Conservation (phyloP, 2,113 vertebrate species). For the Chionomys nivalis region DNA sequence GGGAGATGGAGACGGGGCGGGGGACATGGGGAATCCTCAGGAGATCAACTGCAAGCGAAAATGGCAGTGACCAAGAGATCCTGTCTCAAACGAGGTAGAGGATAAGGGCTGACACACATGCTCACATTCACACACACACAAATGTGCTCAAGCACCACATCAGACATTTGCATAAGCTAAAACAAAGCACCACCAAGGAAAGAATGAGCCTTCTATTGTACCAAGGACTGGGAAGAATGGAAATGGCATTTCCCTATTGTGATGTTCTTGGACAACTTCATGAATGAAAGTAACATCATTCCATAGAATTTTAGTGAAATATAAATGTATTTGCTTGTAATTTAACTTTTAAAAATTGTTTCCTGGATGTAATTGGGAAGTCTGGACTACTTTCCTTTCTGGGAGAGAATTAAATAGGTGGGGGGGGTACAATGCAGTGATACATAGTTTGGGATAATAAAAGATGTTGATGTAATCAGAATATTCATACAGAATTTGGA, state of each 20-base stretch:
- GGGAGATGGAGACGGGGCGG: neutral
- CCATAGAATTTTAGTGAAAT: slow-evolving; percentile 35
- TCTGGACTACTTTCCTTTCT: neutral
- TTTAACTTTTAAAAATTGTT: slow-evolving; percentile 32
- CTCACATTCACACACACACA: neutral
- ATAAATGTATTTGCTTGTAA: slow-evolving; percentile 8
- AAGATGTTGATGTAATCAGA: neutral
- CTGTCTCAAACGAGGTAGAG: neutral
- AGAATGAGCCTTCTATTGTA: neutral
- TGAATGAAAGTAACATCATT: neutral
- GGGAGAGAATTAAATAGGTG: neutral
- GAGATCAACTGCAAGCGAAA: neutral
- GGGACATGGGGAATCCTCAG: fast-evolving
- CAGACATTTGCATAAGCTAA: neutral
- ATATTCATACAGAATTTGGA: neutral
- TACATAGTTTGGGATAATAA: slow-evolving; percentile 33
- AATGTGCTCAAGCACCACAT: neutral
- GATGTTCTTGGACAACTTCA: slow-evolving; percentile 27
- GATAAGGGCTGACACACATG: neutral
- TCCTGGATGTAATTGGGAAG: slow-evolving; percentile 12
- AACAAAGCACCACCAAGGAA: neutral
- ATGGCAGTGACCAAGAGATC: neutral
- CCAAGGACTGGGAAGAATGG: neutral
- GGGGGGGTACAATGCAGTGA: neutral
- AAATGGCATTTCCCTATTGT: neutral